A percentile compares a stretch with the other conserved stretches of the same genome.
These are phyloP conservation scores for Dromas ardeola DNA, from an alignment of 2,113 vertebrate genomes.

Conservation along the genomic window DNA sequence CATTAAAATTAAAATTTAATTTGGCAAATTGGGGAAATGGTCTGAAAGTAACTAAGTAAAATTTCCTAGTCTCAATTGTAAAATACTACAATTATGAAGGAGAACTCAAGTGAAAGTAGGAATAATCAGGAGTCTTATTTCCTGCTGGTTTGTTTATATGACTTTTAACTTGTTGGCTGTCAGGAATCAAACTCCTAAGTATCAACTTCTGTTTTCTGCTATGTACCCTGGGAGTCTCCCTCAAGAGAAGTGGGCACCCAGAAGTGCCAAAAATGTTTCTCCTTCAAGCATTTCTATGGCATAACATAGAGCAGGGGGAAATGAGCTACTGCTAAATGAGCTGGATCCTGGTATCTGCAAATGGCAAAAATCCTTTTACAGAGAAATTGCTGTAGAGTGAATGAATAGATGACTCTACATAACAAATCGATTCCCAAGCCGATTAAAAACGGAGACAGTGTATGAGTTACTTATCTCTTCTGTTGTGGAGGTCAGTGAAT, in stretches of 20 bases:
- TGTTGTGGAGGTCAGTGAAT: neutral
- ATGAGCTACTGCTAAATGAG: neutral
- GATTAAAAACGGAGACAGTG: neutral
- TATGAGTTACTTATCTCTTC: neutral
- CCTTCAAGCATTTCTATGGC: neutral
- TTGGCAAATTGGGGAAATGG: neutral
- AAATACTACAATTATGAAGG: neutral
- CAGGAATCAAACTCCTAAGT: neutral
- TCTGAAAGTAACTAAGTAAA: neutral
- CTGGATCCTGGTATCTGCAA: neutral
- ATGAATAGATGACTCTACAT: neutral
- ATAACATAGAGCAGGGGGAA: neutral
- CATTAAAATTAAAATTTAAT: constrained; percentile 9
- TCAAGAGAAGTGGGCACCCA: neutral
- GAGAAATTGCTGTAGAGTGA: neutral
- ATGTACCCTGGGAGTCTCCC: neutral
- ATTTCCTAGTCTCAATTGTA: neutral
- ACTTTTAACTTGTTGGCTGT: neutral
- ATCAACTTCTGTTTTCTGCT: neutral
- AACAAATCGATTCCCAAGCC: neutral
- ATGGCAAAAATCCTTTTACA: neutral
- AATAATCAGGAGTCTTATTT: neutral
- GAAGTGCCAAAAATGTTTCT: neutral
- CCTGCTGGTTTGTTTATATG: neutral
- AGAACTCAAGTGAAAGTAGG: neutral